phyloP scores from a whole-genome alignment of 1,140 invertebrate species.

The Argopecten irradians region DNA sequence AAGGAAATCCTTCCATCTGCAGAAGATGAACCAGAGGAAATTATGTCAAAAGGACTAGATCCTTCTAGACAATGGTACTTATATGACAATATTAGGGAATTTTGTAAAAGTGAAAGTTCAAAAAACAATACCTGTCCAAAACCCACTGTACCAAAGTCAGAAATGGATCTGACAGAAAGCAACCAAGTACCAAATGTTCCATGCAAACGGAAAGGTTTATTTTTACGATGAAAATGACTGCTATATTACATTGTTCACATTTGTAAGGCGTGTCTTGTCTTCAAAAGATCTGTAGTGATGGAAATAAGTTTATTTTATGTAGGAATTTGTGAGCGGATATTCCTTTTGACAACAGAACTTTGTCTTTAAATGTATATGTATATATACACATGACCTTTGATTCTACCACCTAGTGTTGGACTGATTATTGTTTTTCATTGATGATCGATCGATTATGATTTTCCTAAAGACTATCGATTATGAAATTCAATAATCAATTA shows the following conservation, averaged over 20 bases:
- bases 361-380: no score
- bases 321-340: no score
- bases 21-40: not conserved
- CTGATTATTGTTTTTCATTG: no score
- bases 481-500: no score
- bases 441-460: no score
- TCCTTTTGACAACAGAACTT: no score
- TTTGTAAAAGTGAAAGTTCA: not conserved
- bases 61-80: constrained; percentile 27
- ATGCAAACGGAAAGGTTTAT: constrained; percentile 1
- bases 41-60: not conserved
- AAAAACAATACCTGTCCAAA: constrained; percentile 23
- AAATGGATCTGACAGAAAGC: constrained; percentile 25
- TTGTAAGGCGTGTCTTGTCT: not conserved
- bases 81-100: constrained; percentile 33
- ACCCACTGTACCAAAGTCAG: not conserved
- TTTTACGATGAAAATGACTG: not conserved
- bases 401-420: no score
- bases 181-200: not conserved
- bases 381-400: no score
- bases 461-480: no score
- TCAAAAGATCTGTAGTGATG: no score
- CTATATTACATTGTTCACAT: not conserved
- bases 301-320: not conserved
- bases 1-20: not conserved